Base-by-base conservation (phyloP, 2,113 vertebrate species). In the Phodopus roborovskii region DNA sequence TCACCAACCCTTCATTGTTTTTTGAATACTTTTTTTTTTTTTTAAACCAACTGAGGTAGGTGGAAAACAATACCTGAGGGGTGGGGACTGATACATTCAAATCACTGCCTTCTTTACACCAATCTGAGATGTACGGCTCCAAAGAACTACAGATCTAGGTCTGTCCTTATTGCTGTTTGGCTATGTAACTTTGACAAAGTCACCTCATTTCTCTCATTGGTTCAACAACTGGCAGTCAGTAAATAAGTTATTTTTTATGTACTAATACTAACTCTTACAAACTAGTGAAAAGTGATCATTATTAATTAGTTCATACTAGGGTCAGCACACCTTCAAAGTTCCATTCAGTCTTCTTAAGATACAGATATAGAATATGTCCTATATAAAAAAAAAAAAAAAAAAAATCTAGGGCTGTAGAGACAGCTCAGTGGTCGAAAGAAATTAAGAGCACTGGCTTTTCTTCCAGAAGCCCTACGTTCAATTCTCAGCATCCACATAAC, bases 321-420 rank as follows among this genome's bases (percentile, higher is more conserved):
- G 48, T 78, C 86, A 95, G 30, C 94, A 86, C 17, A 94, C n/a
- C 58, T 33, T 90, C 3, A 53, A 86, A 91, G 39, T 92, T 68
- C 36, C 58, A 58, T 74, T 81, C 30, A 68, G 26, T 5, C 42
- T 74, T 58, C 78, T 92, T 53, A 77, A 74, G 24, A 92, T 11
- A 53, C 1, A 53, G 17, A 39, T 36, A 26, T 64, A 33, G 19
- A 75, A 19, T 64, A 60, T 22, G 13, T 39, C 66, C 20, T 66
- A 10, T 22, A 62, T 22, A 30, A 91, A 74, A 91, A 88, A 75
- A 84, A 91, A 10, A 17, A 62, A 17, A 30, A 91, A 74, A 91
- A 88, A 75, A 84, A 91, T 39, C 53, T 13, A 6, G 20, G 36
- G 22, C 36, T n/a, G 12, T 36, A 58, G 53, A 83, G 56, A 42